Base-by-base conservation (phyloP, 2,113 vertebrate genomes). In the Lipophrys pholis region DNA sequence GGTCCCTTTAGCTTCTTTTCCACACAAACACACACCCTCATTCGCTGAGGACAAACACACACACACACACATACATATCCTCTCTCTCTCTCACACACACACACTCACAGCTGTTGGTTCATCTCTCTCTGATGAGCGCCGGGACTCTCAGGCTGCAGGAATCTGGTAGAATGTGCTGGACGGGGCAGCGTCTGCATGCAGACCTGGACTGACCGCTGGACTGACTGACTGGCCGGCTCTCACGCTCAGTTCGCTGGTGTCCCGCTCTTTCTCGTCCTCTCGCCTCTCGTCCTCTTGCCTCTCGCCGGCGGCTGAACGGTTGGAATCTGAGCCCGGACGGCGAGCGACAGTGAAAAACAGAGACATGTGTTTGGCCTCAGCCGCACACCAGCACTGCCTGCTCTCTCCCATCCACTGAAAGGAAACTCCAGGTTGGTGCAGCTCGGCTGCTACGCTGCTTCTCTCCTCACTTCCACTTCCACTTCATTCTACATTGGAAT, bases 1-100 rank as follows among this genome's bases (percentile, higher is more conserved):
- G 91, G 85, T 89, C 7, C 17, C 85, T 88, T 90, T 89, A 92
- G 90, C 91, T 90, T 87, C 91, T 90, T 90, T 90, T 87, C 76
- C 76, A 80, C 91, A 91, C 78, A 86, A 80, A 84, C 82, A 81
- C 85, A 83, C 79, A 70, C 77, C 73, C 77, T 63, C 79, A 78
- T 68, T 88, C 9, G 64, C 76, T 39, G 61, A 74, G 69, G 36
- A 6, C 64, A 56, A 77, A 67, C 77, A 76, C 45, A 58, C 49
- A 73, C 57, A 30, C n/a, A n/a, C 72, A 68, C 21, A 74, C 54
- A 69, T 55, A 57, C 66, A 45, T 35, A 79, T 39, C 63, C 55
- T 46, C 80, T 72, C 82, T 69, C 55, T 46, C 80, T 72, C 82
- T 69, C 70, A 69, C 69, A 79, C 11, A 48, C 15, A 85, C 52